These are phyloP conservation scores for Chirona hameri DNA, from an alignment of 2,888 invertebrate species.

Conservation along the genomic window DNA sequence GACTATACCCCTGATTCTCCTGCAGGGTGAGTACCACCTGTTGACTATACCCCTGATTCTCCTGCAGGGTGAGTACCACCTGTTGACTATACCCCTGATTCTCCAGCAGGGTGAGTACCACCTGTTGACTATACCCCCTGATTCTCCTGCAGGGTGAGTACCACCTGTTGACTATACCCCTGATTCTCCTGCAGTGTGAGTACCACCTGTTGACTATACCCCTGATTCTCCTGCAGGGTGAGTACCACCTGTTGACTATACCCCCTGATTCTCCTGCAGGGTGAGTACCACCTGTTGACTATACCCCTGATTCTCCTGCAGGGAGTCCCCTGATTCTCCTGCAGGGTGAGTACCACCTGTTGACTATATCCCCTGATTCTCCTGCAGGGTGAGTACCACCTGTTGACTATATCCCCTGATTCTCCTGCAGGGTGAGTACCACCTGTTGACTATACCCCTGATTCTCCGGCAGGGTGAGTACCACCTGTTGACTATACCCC, in stretches of 20 bases:
- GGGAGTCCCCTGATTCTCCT: no score
- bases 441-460: slow-evolving; percentile 74
- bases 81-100: slow-evolving; percentile 69
- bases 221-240: slow-evolving; percentile 58
- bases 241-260: slow-evolving; percentile 88
- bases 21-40: slow-evolving; percentile 82
- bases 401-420: slow-evolving; percentile 71
- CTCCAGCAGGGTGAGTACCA: slow-evolving; percentile 74
- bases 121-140: slow-evolving; percentile 73
- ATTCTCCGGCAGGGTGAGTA: slow-evolving; percentile 70
- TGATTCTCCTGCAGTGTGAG: slow-evolving; percentile 61
- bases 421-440: slow-evolving; percentile 72
- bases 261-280: slow-evolving; percentile 52
- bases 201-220: slow-evolving; percentile 88
- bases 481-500: slow-evolving; percentile 78
- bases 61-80: slow-evolving; percentile 75
- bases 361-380: slow-evolving; percentile 62
- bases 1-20: slow-evolving; percentile 55
- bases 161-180: slow-evolving; percentile 78
- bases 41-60: slow-evolving; percentile 62
- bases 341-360: slow-evolving; percentile 83
- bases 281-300: slow-evolving; percentile 89
- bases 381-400: slow-evolving; percentile 75
- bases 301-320: no score
- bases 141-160: slow-evolving; percentile 70